These are phyloP conservation scores for Balearica regulorum DNA, from an alignment of 2,797 vertebrate species.

Conservation along the genomic window DNA sequence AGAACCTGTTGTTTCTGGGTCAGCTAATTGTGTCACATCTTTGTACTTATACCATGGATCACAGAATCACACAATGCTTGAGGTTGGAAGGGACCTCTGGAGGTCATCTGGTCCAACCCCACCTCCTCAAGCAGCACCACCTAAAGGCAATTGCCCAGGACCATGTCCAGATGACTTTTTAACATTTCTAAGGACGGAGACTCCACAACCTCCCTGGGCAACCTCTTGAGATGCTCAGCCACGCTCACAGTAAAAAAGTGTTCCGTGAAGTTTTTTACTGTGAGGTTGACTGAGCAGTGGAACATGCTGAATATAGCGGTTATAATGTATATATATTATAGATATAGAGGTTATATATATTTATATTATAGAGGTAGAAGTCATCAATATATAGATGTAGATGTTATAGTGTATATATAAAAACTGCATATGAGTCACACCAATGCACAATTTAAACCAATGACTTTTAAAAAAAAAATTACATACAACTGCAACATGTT, in stretches of 20 bases:
- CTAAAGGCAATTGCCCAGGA: neutral
- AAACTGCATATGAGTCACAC: neutral
- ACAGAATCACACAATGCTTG: neutral
- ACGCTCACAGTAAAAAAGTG: fast-evolving
- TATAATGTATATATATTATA: neutral
- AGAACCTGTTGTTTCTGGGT: neutral
- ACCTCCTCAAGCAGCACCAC: neutral
- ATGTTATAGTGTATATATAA: neutral
- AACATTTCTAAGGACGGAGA: neutral
- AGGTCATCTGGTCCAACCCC: neutral
- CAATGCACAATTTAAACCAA: neutral
- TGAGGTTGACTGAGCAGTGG: neutral
- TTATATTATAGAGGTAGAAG: neutral
- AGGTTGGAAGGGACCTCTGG: neutral
- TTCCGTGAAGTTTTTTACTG: neutral
- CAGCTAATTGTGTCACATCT: neutral
- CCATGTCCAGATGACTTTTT: neutral
- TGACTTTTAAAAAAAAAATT: neutral
- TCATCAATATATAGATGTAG: neutral
- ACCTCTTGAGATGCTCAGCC: fast-evolving
- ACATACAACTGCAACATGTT: fast-evolving
- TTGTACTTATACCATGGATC: neutral
- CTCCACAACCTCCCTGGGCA: neutral
- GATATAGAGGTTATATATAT: neutral
- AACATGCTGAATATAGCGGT: neutral